Base-by-base conservation (phyloP, 2,113 vertebrate genomes). In the Actenoides hombroni region DNA sequence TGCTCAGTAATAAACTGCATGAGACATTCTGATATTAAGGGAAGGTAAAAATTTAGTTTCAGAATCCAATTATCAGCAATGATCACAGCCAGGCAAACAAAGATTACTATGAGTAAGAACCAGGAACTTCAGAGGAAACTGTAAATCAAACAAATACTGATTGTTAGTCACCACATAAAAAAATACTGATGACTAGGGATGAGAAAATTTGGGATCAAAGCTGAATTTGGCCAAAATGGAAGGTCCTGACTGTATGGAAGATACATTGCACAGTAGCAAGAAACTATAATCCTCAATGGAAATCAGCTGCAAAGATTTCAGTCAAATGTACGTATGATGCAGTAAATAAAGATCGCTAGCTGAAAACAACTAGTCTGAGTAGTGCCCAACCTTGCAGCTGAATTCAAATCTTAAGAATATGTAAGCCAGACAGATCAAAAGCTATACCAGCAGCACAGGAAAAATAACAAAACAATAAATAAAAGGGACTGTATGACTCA, bases 101-200 rank as follows among this genome's bases (percentile, higher is more conserved):
- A 64, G 35, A 39, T 71, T 33, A 26, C 25, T 42, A 9, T 9
- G 11, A 88, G 19, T 37, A 92, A 73, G 12, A 31, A 88, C 26
- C 49, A 70, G 11, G n/a, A 83, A 86, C 8, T 53, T 19, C 25
- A 78, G 67, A 81, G 42, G n/a, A 93, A 88, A 71, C 35, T 54
- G 60, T 85, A 97, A 96, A 74, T 91, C 18, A 90, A 94, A 96
- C 67, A 80, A 65, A 61, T 80, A 78, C n/a, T 65, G 87, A 91
- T 89, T 97, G 63, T 85, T 92, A 96, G 92, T 92, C 89, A 95
- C n/a, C 85, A 77, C 8, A 8, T 16, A 76, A 87, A 13, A 13
- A 88, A 56, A 76, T 19, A 60, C 14, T 28, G 35, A 49, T 25
- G n/a, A 46, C 9, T 67, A 20, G 16, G 14, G 16, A 79, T 31